Evolutionary conservation across 2,797 vertebrate genomes (phyloP).

Genomic region (Xerus rutilus): DNA sequence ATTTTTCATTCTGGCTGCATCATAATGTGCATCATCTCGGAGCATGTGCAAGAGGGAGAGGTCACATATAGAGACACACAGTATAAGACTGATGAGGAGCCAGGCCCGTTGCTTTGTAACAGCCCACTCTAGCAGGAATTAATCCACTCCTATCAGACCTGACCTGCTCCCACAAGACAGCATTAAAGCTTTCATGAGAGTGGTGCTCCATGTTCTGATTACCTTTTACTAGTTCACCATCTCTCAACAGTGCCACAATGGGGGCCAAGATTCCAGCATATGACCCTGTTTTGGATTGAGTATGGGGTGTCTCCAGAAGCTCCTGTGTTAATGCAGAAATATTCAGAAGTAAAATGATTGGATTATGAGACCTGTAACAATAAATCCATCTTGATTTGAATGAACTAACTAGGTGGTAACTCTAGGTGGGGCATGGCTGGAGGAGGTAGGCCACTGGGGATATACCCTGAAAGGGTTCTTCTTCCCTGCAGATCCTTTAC

Average conservation of each 20-base stretch:
- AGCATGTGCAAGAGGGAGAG: not conserved
- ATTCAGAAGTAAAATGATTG: too few relatives aligned
- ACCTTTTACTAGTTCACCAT: not conserved
- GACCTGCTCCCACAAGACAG: not conserved
- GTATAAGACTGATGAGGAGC: not conserved
- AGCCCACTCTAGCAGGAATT: not conserved
- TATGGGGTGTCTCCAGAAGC: too few relatives aligned
- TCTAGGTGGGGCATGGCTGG: too few relatives aligned
- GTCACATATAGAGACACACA: not conserved
- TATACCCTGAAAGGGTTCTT: too few relatives aligned
- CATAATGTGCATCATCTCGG: not conserved
- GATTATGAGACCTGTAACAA: too few relatives aligned
- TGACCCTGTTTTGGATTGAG: not conserved
- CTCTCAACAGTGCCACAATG: not conserved
- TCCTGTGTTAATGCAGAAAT: too few relatives aligned
- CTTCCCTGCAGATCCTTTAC: too few relatives aligned
- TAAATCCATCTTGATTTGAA: too few relatives aligned
- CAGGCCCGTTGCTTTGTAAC: not conserved
- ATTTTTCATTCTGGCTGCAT: not conserved
- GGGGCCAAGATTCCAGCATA: not conserved
- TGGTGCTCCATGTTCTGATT: too few relatives aligned
- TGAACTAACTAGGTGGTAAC: too few relatives aligned
- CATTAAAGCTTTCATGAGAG: not conserved
- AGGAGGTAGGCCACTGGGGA: too few relatives aligned
- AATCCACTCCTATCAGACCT: not conserved